Base-by-base conservation (phyloP, 2,113 vertebrate species). In the Cacatua alba region DNA sequence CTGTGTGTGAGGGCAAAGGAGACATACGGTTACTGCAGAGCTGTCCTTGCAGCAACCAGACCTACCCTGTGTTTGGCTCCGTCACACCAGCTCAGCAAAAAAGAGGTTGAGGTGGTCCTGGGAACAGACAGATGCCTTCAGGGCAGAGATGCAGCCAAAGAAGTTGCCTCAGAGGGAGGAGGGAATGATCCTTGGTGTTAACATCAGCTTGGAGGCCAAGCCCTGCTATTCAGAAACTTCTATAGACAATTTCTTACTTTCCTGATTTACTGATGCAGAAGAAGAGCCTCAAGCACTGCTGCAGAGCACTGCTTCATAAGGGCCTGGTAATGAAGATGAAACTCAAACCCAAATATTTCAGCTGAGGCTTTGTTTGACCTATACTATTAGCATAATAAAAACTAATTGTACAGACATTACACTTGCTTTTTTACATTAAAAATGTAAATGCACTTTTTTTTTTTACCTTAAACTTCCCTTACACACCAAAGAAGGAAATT, bases 1-100 rank as follows among this genome's bases (percentile, higher is more conserved):
- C 46, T 62, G 59, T 0, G 0, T 9, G 15, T 1, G 2, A 44
- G 44, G 8, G 14, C 57, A 23, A 88, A 53, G 0, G 2, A 52
- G 65, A 25, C 13, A 12, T 3, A 7, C 0, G 3, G 70, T n/a
- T 52, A n/a, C 17, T 10, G 31, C 44, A 79, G 49, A 60, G 10
- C 39, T 15, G 5, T 13, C 31, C 48, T 62, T 31, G 46, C 14
- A 24, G 48, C 75, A 37, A 19, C 17, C 53, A 74, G 78, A 52
- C 37, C 62, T 19, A 33, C 33, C 20, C 57, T 9, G 39, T 3
- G 5, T 29, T 6, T 0, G 3, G 39, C 72, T 53, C 9, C 0
- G 16, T 60, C 51, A 33, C 35, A 15, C 19, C 3, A 1, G 9
- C 41, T 46, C 28, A 2, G 12, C n/a, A 17, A 9, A 44, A 59